Percentiles rank a stretch among this genome's conserved stretches.
Evolutionary conservation across 2,888 invertebrate genomes (phyloP).

Genomic region (Latrodectus hesperus): DNA sequence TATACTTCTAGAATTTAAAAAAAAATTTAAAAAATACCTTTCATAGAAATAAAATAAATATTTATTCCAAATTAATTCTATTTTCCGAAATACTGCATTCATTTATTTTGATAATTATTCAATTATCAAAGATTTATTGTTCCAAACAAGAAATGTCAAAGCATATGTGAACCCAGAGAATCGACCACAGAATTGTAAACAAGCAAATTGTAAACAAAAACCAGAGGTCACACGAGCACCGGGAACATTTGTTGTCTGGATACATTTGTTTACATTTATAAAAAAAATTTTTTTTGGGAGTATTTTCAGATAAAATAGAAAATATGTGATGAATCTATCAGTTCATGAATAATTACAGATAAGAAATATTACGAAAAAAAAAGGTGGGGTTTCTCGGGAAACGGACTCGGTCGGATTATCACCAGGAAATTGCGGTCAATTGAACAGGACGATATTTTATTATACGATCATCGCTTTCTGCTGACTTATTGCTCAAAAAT

Average conservation of each 20-base stretch:
- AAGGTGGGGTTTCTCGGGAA: slow-evolving; percentile 27
- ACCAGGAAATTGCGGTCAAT: neutral
- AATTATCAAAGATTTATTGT: neutral
- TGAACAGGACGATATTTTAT: slow-evolving; percentile 9
- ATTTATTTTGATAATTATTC: neutral
- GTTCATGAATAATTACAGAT: neutral
- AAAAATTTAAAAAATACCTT: no score
- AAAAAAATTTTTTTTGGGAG: neutral
- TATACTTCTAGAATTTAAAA: no score
- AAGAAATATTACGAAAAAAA: slow-evolving; percentile 8
- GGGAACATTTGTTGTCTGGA: neutral
- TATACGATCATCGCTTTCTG: neutral
- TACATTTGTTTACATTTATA: neutral
- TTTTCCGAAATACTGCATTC: neutral
- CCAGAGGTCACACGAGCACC: neutral
- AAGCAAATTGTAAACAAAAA: slow-evolving; percentile 55
- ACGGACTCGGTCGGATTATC: slow-evolving; percentile 9
- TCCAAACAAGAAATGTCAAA: neutral
- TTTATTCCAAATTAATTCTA: neutral
- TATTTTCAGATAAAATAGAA: neutral
- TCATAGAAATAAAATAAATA: neutral
- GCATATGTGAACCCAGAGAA: neutral
- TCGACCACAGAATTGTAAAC: slow-evolving; percentile 4
- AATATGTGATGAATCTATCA: neutral
- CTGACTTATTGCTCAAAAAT: neutral